Evolutionary conservation across 2,113 vertebrate genomes (phyloP), one percentile per base, ranked within the genome.

Genomic region (Anser brachyrhynchus): DNA sequence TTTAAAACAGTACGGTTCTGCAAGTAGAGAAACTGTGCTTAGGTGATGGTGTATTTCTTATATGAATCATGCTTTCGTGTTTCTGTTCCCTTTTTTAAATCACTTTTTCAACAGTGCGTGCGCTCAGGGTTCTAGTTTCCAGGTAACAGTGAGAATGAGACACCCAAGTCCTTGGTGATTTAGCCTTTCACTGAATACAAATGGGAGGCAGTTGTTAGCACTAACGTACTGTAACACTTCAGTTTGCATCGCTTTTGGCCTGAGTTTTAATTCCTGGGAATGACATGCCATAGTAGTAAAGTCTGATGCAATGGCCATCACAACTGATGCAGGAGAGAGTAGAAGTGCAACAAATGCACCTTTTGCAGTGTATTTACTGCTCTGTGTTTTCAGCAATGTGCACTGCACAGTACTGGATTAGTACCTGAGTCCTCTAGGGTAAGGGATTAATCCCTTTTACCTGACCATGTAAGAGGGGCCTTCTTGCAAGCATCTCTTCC

Each of bases 41-140:
- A 59, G 52, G 55, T 0, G 9, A 55, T 1, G 5, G 11, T 59
- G 12, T 65, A 21, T 39, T 46, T 78, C 29, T 84, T 69, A 37
- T 0, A 43, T 59, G 85, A 92, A 81, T 65, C 7, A 20, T 76
- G 59, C 74, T 94, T 95, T 94, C 59, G 49, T 13, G n/a, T 73
- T 89, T 70, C 13, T 25, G 3, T 51, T 89, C 69, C 31, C 73
- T 90, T 92, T 93, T 87, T 25, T 21, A 89, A 87, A 90, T 90
- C 73, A n/a, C 35, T 93, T 85, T 90, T 61, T 92, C 39, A 75
- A 66, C 29, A 57, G 37, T 7, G 26, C 54, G 55, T 71, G 65
- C 25, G 21, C 82, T 94, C 23, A 51, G 62, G 52, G 75, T 73
- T 95, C 44, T 67, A 94, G 96, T 97, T 95, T 95, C 91, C 90